phyloP scores from a whole-genome alignment of 1,140 invertebrate species.

The Branchinecta lynchi region DNA sequence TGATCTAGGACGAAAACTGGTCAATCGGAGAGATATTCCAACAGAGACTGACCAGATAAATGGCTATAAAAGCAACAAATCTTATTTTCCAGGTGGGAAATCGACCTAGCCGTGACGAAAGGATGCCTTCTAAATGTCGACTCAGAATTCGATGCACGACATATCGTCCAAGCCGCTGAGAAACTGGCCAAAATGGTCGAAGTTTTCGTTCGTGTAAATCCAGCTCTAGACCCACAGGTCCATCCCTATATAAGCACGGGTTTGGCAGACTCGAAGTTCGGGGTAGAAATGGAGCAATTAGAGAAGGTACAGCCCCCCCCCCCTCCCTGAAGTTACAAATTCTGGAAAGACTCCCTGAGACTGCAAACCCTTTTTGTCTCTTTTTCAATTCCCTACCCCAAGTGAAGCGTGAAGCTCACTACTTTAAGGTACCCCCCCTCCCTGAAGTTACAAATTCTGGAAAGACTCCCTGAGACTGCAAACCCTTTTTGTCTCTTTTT shows the following conservation, averaged over 20 bases:
- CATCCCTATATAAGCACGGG: slow-evolving; percentile 28
- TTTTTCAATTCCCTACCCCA: too few relatives aligned
- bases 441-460: too few relatives aligned
- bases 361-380: too few relatives aligned
- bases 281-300: slow-evolving; percentile 24
- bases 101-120: slow-evolving; percentile 29
- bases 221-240: slow-evolving; percentile 21
- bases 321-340: too few relatives aligned
- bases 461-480: too few relatives aligned
- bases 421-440: too few relatives aligned
- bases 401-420: too few relatives aligned
- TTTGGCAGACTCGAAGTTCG: slow-evolving; percentile 28
- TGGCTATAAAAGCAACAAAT: not conserved
- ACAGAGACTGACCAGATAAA: too few relatives aligned
- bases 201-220: slow-evolving; percentile 19
- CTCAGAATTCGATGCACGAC: slow-evolving; percentile 30
- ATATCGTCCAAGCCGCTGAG: slow-evolving; percentile 23
- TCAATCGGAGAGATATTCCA: too few relatives aligned
- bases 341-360: too few relatives aligned
- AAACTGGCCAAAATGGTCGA: slow-evolving; percentile 12
- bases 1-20: too few relatives aligned
- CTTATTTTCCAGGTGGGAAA: slow-evolving; percentile 27
- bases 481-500: too few relatives aligned
- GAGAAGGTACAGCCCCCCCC: slow-evolving; percentile 2
- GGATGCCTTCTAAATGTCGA: slow-evolving; percentile 33